Conservation (phyloP, 2,113 vertebrate species). For the Pangasianodon gigas region DNA sequence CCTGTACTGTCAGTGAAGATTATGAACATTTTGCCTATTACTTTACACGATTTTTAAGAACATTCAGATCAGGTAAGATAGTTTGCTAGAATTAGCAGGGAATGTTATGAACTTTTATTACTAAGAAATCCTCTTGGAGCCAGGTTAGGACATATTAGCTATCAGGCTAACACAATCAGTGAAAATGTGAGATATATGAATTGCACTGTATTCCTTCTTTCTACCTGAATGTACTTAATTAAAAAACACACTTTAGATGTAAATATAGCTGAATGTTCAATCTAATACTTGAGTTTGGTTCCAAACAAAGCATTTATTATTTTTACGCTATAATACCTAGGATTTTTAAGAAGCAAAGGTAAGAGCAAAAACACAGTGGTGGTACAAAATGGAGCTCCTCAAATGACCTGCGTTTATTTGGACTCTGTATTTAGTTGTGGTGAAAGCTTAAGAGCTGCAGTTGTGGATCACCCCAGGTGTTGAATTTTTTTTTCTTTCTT, state of each 20-base stretch:
- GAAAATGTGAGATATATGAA: not conserved
- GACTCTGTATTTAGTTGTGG: slow-evolving; percentile 10
- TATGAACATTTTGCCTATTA: not conserved
- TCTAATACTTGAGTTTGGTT: not conserved
- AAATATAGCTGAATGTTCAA: not conserved
- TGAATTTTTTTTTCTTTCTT: not conserved
- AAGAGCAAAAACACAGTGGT: not conserved
- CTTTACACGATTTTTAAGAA: not conserved
- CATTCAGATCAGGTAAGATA: not conserved
- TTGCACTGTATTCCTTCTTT: not conserved
- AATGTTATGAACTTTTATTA: not conserved
- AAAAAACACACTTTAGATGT: not conserved
- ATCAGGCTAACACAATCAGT: no score
- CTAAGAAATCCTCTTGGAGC: not conserved
- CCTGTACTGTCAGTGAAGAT: not conserved
- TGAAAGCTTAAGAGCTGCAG: slow-evolving; percentile 1
- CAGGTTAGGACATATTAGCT: not conserved
- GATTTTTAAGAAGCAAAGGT: not conserved
- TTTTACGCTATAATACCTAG: not conserved
- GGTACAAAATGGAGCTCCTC: not conserved
- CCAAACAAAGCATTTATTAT: not conserved
- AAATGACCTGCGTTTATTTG: not conserved
- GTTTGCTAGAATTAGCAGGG: not conserved
- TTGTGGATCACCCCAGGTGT: not conserved
- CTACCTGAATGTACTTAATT: not conserved